Evolutionary conservation across 2,888 invertebrate species (phyloP), one percentile per base, ranked within the genome.

Genomic region (Gisinianus flammeolus): DNA sequence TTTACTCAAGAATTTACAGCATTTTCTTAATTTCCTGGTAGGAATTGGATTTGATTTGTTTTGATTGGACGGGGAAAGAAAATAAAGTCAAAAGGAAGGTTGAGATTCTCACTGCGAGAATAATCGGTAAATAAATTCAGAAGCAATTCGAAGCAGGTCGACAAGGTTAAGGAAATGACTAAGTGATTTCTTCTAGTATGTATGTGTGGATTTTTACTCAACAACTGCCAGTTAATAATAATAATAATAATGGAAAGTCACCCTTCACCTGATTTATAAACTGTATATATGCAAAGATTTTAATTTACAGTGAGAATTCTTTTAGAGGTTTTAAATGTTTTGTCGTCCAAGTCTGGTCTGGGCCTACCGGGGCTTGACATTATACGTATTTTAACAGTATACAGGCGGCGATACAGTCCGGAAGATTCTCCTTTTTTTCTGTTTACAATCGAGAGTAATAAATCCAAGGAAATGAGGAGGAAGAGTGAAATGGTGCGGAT

Each of bases 91-190:
- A 44, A 44, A 44, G 8, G 19, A 44, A 44, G 44, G 19, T 12
- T 44, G 2, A 44, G 19, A 44, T 26, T 26, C 62, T 24, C 12
- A 16, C 62, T 62, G 62, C 16, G 62, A 62, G 28, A 28, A 62
- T 62, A 62, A 58, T 58, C 22, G n/a, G 22, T n/a, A 58, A 8
- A 58, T 10, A 56, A 56, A n/a, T 56, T 56, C 4, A n/a, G 56
- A 35, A 35, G 6, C n/a, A 56, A 24, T n/a, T 58, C 58, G n/a
- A 8, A 24, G 8, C 58, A 58, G 58, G 16, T n/a, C n/a, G 24
- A 24, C 62, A 62, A 19, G 24, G 5, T 62, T 62, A 62, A 62
- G 62, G 62, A 62, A 62, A 62, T 62, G 62, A 62, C 26, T 62
- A 6, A 26, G 28, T 3, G 28, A 0, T 62, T 62, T 19, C 1